phyloP scores from a whole-genome alignment of 2,797 vertebrate genomes.

The Hapalemur alaotrensis region DNA sequence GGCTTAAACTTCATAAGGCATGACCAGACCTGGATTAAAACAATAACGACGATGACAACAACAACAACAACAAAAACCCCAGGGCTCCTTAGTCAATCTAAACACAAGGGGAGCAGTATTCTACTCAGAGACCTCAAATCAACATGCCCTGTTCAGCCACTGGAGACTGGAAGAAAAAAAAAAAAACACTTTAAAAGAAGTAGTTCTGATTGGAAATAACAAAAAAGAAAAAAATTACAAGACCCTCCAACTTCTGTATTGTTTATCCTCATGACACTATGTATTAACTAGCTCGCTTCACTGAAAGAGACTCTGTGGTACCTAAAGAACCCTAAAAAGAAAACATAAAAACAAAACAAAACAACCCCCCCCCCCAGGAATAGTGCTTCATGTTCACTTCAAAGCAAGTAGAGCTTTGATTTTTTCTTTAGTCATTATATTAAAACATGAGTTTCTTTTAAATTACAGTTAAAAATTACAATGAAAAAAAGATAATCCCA shows the following conservation, averaged over 20 bases:
- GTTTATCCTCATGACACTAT: neutral
- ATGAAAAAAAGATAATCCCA: neutral
- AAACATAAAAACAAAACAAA: neutral
- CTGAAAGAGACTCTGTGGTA: neutral
- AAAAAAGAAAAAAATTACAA: neutral
- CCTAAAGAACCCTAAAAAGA: neutral
- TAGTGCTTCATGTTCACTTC: neutral
- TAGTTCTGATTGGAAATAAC: neutral
- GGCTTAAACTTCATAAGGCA: neutral
- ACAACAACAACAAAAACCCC: neutral
- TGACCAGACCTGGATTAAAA: neutral
- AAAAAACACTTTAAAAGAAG: neutral
- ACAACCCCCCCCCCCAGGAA: neutral
- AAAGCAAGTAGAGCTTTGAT: neutral
- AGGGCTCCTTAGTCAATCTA: neutral
- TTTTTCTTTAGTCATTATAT: neutral
- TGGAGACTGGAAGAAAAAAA: neutral
- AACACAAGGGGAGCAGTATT: neutral
- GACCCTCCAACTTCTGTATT: neutral
- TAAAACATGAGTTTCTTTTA: conserved; percentile 22
- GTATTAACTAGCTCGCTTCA: conserved; percentile 12
- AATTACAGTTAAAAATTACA: neutral
- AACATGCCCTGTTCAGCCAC: neutral
- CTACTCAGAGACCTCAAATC: conserved; percentile 7
- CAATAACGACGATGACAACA: neutral